Base-by-base conservation (phyloP, 2,797 vertebrate genomes). In the Dryobates pubescens region DNA sequence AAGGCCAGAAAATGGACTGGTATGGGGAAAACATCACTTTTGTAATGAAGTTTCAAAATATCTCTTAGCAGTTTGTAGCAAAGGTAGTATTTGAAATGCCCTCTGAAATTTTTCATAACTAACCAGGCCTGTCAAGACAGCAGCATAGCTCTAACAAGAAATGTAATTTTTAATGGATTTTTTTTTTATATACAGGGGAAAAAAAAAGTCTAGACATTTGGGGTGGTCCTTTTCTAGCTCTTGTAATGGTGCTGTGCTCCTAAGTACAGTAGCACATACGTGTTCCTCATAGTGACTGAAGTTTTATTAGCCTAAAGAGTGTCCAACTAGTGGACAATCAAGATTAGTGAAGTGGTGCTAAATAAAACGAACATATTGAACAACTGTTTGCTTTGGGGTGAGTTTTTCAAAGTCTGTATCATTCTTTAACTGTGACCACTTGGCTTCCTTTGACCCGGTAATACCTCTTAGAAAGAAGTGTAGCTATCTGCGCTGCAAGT, bases 261-360 rank as follows among this genome's bases (percentile, higher is more conserved):
- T 51, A 56, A 38, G 7, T 70, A 62, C 8, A 6, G 67, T 20
- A 24, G 20, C 0, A 2, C 47, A 63, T 73, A 12, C 0, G 0
- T 51, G 20, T 63, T 85, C 62, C 30, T 80, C 65, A 71, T 34
- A 38, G 17, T 41, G 54, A 79, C 11, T 76, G 74, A 70, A 41
- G 22, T 81, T 91, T 54, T 27, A 38, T 34, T 81, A 69, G 30
- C 16, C 38, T 76, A n/a, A 82, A 45, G 12, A 47, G 5, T 56
- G 11, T 83, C 34, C 58, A 64, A 11, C 23, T 72, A 68, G 38
- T 32, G 77, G 67, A 41, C n/a, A 61, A 19, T 62, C 53, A 58
- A 58, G 58, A n/a, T 58, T n/a, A 45, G 22, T 74, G 45, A 78
- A 53, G 27, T 13, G 18, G 9, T 57, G 30, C n/a, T 77, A 74